Base-by-base conservation (phyloP, 2,797 vertebrate species). In the Acanthiza pusilla region DNA sequence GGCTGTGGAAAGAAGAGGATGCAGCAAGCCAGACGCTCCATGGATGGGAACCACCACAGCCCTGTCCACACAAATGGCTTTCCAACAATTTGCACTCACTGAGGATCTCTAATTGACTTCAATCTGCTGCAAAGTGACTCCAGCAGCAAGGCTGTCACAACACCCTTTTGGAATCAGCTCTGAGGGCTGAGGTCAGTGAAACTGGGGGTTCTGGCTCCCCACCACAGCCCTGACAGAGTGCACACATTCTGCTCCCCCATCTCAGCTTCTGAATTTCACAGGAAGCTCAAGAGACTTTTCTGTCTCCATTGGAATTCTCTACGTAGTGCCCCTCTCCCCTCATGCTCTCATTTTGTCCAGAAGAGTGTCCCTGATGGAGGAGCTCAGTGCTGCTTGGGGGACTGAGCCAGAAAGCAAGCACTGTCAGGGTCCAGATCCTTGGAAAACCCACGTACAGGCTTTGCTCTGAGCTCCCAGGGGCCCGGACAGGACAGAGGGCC, bases 371-470 rank as follows among this genome's bases (percentile, higher is more conserved):
- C 54, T 34, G 16, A 73, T 3, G 8, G 48, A 70, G 48, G 16
- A 83, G 38, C 51, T 65, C 60, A 18, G 14, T 10, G 51, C 29
- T 34, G 9, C 16, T 80, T 1, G 65, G 17, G 7, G 11, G 12
- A 79, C 36, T 5, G 7, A 42, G 40, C 10, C 29, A 29, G n/a
- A 42, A 34, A 71, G 55, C 0, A 0, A 48, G 45, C 23, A 34
- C 53, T 3, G 7, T 13, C 34, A 47, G 26, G 4, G 25, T 34
- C 40, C 58, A 32, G 23, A 29, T 30, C 47, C 18, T 19, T 17
- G 34, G n/a, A n/a, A 78, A 89, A 74, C 4, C 40, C 60, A 21
- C 0, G 21, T 14, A 19, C 36, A 26, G 36, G 34, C n/a, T 62
- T 34, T 63, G 32, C 53, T 74, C 10, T 42, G 47, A 83, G 76